Percentiles rank a stretch among this genome's conserved stretches.
These are phyloP conservation scores for Prosopocoilus inquinatus DNA, from an alignment of 2,888 invertebrate genomes.

Conservation along the genomic window DNA sequence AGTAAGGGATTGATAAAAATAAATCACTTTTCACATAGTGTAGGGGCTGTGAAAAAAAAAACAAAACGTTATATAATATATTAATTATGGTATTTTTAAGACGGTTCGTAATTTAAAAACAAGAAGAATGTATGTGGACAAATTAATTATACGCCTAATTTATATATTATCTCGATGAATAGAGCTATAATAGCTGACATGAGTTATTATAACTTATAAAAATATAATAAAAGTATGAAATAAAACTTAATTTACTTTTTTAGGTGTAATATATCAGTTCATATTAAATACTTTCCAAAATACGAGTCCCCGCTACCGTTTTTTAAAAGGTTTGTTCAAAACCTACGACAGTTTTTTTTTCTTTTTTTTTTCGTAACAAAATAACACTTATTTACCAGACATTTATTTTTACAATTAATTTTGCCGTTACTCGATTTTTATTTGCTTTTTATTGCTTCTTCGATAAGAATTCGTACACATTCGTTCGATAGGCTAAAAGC, in stretches of 20 bases:
- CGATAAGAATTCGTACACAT: neutral
- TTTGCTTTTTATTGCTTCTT: slow-evolving; percentile 12
- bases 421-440: slow-evolving; percentile 15
- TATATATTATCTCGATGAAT: no score
- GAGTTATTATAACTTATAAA: neutral
- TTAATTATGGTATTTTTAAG: no score
- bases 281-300: slow-evolving; percentile 37
- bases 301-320: slow-evolving; percentile 31
- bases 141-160: no score
- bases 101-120: no score
- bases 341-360: neutral
- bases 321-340: slow-evolving; percentile 28
- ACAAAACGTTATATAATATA: no score
- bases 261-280: slow-evolving; percentile 35
- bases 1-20: neutral
- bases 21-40: neutral
- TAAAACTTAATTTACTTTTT: slow-evolving; percentile 23
- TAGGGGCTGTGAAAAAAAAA: slow-evolving; percentile 3
- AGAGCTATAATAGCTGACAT: no score
- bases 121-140: no score
- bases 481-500: neutral
- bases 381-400: neutral
- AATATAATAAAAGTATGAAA: slow-evolving; percentile 6
- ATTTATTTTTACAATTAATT: slow-evolving; percentile 3
- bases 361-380: neutral